These are phyloP conservation scores for Drosophila lini DNA, from an alignment of 1,140 invertebrate species.

Conservation along the genomic window DNA sequence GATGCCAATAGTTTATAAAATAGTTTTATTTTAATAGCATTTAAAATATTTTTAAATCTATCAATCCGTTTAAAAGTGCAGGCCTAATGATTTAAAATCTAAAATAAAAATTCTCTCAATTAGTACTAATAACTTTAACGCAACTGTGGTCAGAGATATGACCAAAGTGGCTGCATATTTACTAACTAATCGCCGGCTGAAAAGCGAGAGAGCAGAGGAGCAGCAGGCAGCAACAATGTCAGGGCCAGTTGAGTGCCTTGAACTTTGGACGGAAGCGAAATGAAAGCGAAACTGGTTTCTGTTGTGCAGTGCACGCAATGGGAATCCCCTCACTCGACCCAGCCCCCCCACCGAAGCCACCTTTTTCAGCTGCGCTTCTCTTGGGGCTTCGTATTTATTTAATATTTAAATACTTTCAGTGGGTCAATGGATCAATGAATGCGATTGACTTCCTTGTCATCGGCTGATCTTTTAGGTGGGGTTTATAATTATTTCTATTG, in stretches of 20 bases:
- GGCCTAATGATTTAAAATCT: not conserved
- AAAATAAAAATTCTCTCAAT: too few species aligned
- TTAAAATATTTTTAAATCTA: not conserved
- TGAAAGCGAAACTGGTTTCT: constrained; percentile 43
- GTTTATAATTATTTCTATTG: too few species aligned
- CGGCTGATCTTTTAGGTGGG: not conserved
- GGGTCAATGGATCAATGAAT: constrained; percentile 33
- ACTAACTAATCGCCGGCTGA: constrained; percentile 6
- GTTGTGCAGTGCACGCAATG: constrained; percentile 32
- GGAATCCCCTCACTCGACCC: constrained; percentile 1
- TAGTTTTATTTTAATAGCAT: not conserved
- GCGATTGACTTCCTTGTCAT: not conserved
- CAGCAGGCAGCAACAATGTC: constrained; percentile 23
- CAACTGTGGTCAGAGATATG: constrained; percentile 8
- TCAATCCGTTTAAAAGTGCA: not conserved
- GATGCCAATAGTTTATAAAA: not conserved
- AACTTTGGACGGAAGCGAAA: constrained; percentile 34
- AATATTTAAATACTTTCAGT: constrained; percentile 24
- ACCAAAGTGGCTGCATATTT: constrained; percentile 7
- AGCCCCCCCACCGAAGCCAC: not conserved
- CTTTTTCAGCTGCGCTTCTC: not conserved
- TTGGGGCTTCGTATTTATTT: constrained; percentile 3
- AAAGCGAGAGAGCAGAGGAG: not conserved
- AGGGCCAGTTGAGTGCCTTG: constrained; percentile 37
- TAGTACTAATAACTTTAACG: not conserved